Conservation (phyloP, 2,888 invertebrate species). For the Trilocha varians region DNA sequence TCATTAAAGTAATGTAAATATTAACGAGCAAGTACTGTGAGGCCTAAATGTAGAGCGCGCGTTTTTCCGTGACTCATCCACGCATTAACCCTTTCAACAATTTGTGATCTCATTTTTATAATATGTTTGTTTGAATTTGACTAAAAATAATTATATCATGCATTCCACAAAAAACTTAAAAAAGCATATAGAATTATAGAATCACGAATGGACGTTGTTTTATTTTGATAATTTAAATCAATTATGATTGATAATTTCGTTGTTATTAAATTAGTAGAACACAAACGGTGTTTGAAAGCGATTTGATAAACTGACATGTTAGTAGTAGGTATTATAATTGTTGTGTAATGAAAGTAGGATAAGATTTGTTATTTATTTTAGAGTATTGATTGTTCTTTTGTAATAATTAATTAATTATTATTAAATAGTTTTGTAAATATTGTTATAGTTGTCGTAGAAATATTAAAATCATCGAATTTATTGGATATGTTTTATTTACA, state of each 20-base stretch:
- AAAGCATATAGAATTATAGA: background rate
- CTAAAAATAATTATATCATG: background rate
- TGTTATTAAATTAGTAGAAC: slow-evolving; percentile 3
- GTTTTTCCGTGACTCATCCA: slow-evolving; percentile 13
- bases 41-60: slow-evolving; percentile 20
- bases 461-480: slow-evolving; percentile 34
- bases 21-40: slow-evolving; percentile 9
- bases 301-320: slow-evolving; percentile 10
- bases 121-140: slow-evolving; percentile 10
- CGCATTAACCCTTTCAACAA: slow-evolving; percentile 18
- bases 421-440: slow-evolving; percentile 50
- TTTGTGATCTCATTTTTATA: slow-evolving; percentile 48
- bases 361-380: slow-evolving; percentile 60
- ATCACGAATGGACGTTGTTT: slow-evolving; percentile 1
- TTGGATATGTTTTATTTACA: slow-evolving; percentile 20
- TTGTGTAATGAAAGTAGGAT: slow-evolving; percentile 15
- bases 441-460: slow-evolving; percentile 47
- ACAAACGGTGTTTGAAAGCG: slow-evolving; percentile 1
- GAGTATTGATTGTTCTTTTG: slow-evolving; percentile 36
- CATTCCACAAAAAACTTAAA: background rate
- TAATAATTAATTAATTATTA: slow-evolving; percentile 28
- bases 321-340: slow-evolving; percentile 28
- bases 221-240: background rate
- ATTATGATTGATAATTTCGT: slow-evolving; percentile 12
- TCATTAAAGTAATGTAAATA: background rate